Percentiles rank a stretch among this genome's conserved stretches.
Evolutionary conservation across 1,140 invertebrate genomes (phyloP).

Genomic region (Subanguina moxae): DNA sequence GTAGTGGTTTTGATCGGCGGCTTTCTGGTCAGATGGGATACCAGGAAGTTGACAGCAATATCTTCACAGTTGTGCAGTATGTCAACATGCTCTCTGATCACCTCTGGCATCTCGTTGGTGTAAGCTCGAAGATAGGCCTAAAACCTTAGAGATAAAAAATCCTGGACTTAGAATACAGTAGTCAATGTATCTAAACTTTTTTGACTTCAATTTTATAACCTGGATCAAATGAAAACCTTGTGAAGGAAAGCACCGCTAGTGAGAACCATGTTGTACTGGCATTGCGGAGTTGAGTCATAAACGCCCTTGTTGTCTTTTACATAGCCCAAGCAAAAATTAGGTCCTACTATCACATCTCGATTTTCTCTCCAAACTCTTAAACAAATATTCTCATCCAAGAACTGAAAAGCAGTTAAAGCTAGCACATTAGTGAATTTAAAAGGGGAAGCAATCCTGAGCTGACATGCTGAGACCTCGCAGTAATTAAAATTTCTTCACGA

Average conservation of each 20-base stretch:
- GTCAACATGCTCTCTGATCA: constrained; percentile 90
- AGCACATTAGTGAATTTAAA: constrained; percentile 12
- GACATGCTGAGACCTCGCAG: no score
- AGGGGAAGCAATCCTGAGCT: no score
- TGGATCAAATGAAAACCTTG: constrained; percentile 12
- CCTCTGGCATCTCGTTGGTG: constrained; percentile 81
- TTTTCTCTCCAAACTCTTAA: constrained; percentile 38
- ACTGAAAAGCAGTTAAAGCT: no score
- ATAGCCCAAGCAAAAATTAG: constrained; percentile 28
- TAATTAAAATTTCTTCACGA: no score
- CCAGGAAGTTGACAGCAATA: constrained; percentile 41
- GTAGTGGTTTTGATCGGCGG: constrained; percentile 84
- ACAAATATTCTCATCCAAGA: constrained; percentile 1
- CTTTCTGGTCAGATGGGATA: constrained; percentile 33
- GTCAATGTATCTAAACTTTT: no score
- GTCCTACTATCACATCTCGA: constrained; percentile 28
- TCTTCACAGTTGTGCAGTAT: constrained; percentile 79
- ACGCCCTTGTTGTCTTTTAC: constrained; percentile 12
- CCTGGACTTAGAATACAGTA: no score
- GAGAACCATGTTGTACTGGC: constrained; percentile 38
- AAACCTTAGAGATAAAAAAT: no score
- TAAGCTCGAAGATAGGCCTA: constrained; percentile 65
- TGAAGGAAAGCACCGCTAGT: constrained; percentile 36
- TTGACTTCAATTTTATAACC: no score
- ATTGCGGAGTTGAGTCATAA: constrained; percentile 10